Evolutionary conservation across 2,113 vertebrate species (phyloP).

Genomic region (Python bivittatus): DNA sequence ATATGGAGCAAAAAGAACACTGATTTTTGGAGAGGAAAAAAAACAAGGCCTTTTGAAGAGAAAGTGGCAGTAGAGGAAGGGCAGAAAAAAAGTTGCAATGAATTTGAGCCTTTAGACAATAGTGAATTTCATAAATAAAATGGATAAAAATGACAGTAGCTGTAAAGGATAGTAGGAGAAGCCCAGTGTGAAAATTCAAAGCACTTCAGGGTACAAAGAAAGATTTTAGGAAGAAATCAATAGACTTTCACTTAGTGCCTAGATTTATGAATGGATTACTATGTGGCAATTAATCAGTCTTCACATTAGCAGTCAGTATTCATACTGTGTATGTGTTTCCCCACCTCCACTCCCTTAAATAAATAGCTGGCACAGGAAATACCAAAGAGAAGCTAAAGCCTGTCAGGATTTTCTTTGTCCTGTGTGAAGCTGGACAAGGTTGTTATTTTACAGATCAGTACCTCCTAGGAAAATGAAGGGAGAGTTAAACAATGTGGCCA

Average conservation of each 20-base stretch:
- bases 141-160: background rate
- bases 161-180: slow-evolving; percentile 5
- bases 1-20: background rate
- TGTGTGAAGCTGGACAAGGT: background rate
- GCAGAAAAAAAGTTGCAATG: background rate
- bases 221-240: slow-evolving; percentile 3
- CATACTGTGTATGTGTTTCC: background rate
- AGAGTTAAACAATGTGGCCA: background rate
- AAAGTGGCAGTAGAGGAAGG: background rate
- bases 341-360: background rate
- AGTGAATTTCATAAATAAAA: background rate
- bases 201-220: background rate
- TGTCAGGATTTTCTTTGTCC: background rate
- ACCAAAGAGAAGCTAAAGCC: background rate
- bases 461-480: background rate
- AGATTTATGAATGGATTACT: slow-evolving; percentile 31
- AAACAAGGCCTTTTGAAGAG: background rate
- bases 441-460: background rate
- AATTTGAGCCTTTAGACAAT: background rate
- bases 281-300: slow-evolving; percentile 17
- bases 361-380: background rate
- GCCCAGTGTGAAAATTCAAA: fast-evolving
- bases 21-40: background rate
- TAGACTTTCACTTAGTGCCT: background rate
- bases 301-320: background rate